These are phyloP conservation scores for Porphyrio hochstetteri DNA, from an alignment of 2,113 vertebrate species.

Conservation along the genomic window DNA sequence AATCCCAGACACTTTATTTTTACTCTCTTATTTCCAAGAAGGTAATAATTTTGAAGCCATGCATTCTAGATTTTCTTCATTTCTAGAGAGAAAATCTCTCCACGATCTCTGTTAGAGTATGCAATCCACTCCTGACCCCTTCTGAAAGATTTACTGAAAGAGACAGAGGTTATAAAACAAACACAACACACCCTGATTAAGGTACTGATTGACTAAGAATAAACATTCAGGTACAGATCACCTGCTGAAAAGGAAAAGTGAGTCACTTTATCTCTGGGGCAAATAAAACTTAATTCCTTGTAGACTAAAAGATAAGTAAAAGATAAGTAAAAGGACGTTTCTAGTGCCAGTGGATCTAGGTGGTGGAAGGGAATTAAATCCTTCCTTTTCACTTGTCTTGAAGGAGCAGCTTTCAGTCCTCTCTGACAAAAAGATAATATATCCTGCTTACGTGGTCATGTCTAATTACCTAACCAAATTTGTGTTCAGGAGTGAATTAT, in stretches of 20 bases:
- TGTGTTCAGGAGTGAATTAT: not conserved
- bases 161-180: not conserved
- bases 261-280: not conserved
- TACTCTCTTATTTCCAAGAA: not conserved
- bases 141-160: not conserved
- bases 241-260: not conserved
- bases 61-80: not conserved
- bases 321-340: not conserved
- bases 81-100: not conserved
- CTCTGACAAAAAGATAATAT: not conserved
- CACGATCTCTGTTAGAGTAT: not conserved
- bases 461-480: not conserved
- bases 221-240: not conserved
- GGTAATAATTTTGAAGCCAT: not conserved
- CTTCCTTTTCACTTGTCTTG: not conserved
- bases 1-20: not conserved
- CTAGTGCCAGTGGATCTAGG: not conserved
- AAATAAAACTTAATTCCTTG: not conserved
- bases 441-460: not conserved
- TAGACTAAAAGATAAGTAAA: not conserved
- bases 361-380: not conserved
- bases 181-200: not conserved
- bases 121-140: not conserved
- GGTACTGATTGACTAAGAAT: not conserved
- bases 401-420: not conserved